Evolutionary conservation across 1,140 invertebrate genomes (phyloP).

Genomic region (Mizuhopecten yessoensis): DNA sequence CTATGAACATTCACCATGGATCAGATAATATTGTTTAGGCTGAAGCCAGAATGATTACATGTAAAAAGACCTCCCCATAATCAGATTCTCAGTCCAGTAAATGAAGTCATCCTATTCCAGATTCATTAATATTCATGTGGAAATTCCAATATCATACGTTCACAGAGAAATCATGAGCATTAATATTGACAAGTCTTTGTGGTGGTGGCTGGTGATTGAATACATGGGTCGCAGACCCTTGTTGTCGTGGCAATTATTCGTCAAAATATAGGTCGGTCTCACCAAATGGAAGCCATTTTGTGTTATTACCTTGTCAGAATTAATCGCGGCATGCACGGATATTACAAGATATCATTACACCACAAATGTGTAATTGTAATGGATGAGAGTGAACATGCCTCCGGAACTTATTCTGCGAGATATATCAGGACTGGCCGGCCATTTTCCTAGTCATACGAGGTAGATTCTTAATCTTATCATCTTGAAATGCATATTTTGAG

Average conservation of each 20-base stretch:
- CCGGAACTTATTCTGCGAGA: too few relatives aligned
- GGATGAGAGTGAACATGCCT: neutral
- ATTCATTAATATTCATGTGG: conserved; percentile 35
- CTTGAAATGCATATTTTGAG: too few relatives aligned
- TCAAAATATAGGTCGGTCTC: neutral
- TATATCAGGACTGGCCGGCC: too few relatives aligned
- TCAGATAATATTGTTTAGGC: conserved; percentile 40
- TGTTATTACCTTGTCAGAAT: conserved; percentile 24
- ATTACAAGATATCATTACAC: conserved; percentile 19
- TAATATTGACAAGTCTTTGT: conserved; percentile 16
- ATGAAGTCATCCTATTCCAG: conserved; percentile 16
- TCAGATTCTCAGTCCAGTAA: conserved; percentile 2
- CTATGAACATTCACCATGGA: neutral
- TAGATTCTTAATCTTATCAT: too few relatives aligned
- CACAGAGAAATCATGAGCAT: conserved; percentile 23
- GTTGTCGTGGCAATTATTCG: conserved; percentile 12
- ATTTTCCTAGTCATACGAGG: too few relatives aligned
- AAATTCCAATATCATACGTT: conserved; percentile 39
- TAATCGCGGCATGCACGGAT: neutral
- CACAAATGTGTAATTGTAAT: neutral
- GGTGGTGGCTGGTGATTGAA: neutral
- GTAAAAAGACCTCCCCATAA: conserved; percentile 32
- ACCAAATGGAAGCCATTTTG: conserved; percentile 30
- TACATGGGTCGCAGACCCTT: conserved; percentile 30
- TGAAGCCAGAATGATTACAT: conserved; percentile 10